Evolutionary conservation across 2,797 vertebrate genomes (phyloP), one percentile per base, ranked within the genome.

Genomic region (Premnoplex brunnescens): DNA sequence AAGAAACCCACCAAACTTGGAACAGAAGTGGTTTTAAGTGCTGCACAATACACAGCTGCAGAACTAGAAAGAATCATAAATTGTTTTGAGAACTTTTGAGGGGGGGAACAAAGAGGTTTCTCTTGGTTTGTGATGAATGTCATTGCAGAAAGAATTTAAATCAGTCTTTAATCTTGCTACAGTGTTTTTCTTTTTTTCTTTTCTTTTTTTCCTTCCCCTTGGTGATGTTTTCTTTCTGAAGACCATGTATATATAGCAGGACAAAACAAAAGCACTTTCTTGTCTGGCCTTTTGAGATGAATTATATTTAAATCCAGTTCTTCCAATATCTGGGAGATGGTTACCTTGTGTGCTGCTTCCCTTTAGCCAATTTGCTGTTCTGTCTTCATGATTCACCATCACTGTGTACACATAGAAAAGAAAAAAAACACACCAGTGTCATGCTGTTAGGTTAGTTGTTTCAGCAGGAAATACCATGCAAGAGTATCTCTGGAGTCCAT

Each of bases 331-430:
- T 37, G 64, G 26, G 13, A 58, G 27, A 63, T 48, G 1, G 8
- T 68, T 39, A 66, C 37, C 80, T 93, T 73, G 2, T 21, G 68
- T 11, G 28, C 55, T 46, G 72, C 88, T 95, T 96, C 78, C 51
- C 77, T 97, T 85, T 88, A 93, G 92, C 69, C 89, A 86, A 58
- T 66, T 88, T 68, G 59, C 54, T 69, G 11, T 95, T 91, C 46
- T 90, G 46, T 49, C 27, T 63, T 98, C 95, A 98, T 66, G 97
- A 96, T 96, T 98, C 98, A 39, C 39, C 95, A 41, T 98, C 98
- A 63, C 98, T 98, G 95, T 4, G 24, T 88, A 71, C 85, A 84
- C 7, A 39, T 39, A 44, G 56, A 89, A 96, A 83, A 94, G 76
- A 87, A 79, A 93, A 93, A 85, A 71, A 63, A 14, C n/a, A 91